Evolutionary conservation across 2,888 invertebrate genomes (phyloP), one percentile per base, ranked within the genome.

Genomic region (Himalopsyche japonica): DNA sequence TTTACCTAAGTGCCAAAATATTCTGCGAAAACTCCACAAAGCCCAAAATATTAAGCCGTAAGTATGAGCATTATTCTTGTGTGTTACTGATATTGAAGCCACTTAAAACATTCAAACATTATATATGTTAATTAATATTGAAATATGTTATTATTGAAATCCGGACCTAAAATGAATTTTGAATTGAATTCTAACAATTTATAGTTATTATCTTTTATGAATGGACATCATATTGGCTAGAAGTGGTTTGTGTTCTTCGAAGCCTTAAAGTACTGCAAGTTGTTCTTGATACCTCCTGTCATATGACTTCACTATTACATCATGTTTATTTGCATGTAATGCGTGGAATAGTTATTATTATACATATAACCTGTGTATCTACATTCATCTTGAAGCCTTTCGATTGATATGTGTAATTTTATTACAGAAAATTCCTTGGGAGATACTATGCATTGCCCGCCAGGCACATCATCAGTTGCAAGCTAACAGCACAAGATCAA

Each of bases 1-100:
- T 94, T 89, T 95, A 95, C 88, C 86, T 93, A 18, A 88, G 92
- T 76, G 90, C 93, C n/a, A 91, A 92, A 88, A 91, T 90, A 87
- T 93, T 88, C 87, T 88, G 89, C 12, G 88, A 89, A 82, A 89
- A 89, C 85, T 47, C 78, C n/a, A 89, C 88, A 86, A 87, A 88
- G 80, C 89, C 90, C 79, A 88, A 88, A 76, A 89, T 90, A 34
- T 87, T 89, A 83, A 89, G 88, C 87, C 90, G 90, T 91, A 89
- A 90, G 90, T 88, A 64, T 49, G 27, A 27, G n/a, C 20, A 37
- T 18, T 32, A 24, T 20, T 20, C 8, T 12, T n/a, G 0, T 43
- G 20, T 5, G 37, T 47, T 57, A 20, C 24, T 20, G 20, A 20
- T 57, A 20, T 24, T 57, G 12, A 57, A 15, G 43, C 43, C 20